Conservation (phyloP, 2,888 invertebrate genomes). For the Prenolepis imparis region DNA sequence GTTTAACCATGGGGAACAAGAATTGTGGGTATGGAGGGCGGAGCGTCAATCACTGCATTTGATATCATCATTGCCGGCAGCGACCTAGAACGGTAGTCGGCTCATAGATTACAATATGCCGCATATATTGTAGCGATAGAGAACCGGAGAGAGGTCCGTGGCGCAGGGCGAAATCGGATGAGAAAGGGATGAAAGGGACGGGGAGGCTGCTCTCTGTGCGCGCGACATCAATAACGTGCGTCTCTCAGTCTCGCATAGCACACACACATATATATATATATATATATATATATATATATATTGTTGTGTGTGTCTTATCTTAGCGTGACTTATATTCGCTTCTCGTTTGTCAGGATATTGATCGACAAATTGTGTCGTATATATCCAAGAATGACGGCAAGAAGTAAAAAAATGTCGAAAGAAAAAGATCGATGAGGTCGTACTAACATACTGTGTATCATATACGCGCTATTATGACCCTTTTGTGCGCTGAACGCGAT, state of each 20-base stretch:
- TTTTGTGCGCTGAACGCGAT: constrained; percentile 61
- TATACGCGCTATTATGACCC: constrained; percentile 59
- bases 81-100: constrained; percentile 54
- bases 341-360: constrained; percentile 44
- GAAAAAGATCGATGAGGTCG: constrained; percentile 43
- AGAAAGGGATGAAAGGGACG: constrained; percentile 27
- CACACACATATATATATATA: background rate
- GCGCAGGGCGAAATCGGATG: constrained; percentile 23
- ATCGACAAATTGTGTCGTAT: constrained; percentile 47
- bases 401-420: background rate
- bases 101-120: constrained; percentile 75
- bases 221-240: constrained; percentile 37
- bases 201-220: constrained; percentile 14
- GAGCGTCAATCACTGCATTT: constrained; percentile 78
- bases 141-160: constrained; percentile 49
- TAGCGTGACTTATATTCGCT: constrained; percentile 1
- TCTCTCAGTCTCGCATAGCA: constrained; percentile 1
- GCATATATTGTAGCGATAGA: constrained; percentile 69
- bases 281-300: background rate
- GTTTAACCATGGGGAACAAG: constrained; percentile 57
- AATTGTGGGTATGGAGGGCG: constrained; percentile 65
- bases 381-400: constrained; percentile 26
- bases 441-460: constrained; percentile 38
- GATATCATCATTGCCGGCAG: constrained; percentile 77
- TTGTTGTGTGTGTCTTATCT: background rate